Base-by-base conservation (phyloP, 2,113 vertebrate species). In the Morone saxatilis region DNA sequence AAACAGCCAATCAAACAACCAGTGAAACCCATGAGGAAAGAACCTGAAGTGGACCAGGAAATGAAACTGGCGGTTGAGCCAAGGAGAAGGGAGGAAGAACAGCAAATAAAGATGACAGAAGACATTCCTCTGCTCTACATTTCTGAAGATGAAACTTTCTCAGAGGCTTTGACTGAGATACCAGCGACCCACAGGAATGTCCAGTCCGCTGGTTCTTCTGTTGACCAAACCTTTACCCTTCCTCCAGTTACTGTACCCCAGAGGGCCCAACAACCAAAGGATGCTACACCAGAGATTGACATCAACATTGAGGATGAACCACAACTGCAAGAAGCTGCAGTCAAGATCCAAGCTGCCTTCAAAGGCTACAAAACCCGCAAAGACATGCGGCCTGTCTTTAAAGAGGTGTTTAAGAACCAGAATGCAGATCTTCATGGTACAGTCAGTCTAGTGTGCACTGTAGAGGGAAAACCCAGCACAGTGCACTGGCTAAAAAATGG, bases 321-420 rank as follows among this genome's bases (percentile, higher is more conserved):
- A 31, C 92, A 97, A 92, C 91, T 96, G 79, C 93, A 94, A 71
- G 95, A 96, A 40, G 97, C 97, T 0, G 98, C 97, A 0, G 92
- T 98, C 76, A 98, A 97, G 92, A 99, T 99, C 83, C 98, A 99
- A 90, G 97, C 97, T 0, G 97, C 97, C 6, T 99, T 99, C 86
- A 98, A 99, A 87, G 97, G 97, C 50, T 99, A 97, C 80, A 97
- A 97, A 92, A 93, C 96, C 7, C 95, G 97, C 20, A 98, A 96
- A 86, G 97, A 97, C 77, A 96, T 99, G 91, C 96, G 95, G 12
- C 98, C 97, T 0, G 78, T 94, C 11, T 97, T 99, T 60, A 94
- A 91, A 0, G 95, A 96, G 71, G 96, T 96, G 0, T 99, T 99
- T 78, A 96, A 96, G 81, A 97, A 97, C 82, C 96, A 96, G 17